These are phyloP conservation scores for Amphiduros pacificus DNA, from an alignment of 2,888 invertebrate genomes.

Conservation along the genomic window DNA sequence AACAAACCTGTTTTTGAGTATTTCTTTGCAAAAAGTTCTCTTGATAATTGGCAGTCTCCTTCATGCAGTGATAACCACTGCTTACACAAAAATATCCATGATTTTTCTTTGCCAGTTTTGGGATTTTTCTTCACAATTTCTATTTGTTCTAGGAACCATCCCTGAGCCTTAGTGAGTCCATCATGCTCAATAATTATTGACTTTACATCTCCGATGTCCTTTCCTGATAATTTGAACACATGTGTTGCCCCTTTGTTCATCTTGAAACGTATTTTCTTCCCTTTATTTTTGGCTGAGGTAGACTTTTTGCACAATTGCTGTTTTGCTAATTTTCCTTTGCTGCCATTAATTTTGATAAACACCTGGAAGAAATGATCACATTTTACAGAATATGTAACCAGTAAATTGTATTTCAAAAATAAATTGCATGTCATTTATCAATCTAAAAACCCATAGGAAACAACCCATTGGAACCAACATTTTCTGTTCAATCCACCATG, in stretches of 20 bases:
- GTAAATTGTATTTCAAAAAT: too few relatives aligned
- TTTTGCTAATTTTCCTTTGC: constrained; percentile 51
- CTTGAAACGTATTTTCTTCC: constrained; percentile 49
- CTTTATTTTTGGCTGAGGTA: constrained; percentile 31
- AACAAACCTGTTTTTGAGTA: constrained; percentile 52
- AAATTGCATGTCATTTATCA: too few relatives aligned
- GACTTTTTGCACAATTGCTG: constrained; percentile 45
- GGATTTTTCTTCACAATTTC: constrained; percentile 50
- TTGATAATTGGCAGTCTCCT: constrained; percentile 49
- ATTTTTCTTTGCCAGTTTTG: constrained; percentile 37
- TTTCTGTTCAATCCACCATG: too few relatives aligned
- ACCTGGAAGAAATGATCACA: constrained; percentile 39
- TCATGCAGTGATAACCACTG: constrained; percentile 59
- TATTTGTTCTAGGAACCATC: constrained; percentile 57
- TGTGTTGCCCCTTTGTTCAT: constrained; percentile 56
- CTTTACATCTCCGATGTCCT: constrained; percentile 55
- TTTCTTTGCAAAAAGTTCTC: constrained; percentile 51
- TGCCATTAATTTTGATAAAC: constrained; percentile 51
- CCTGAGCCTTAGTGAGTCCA: constrained; percentile 52
- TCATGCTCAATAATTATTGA: constrained; percentile 57
- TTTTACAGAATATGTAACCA: neutral
- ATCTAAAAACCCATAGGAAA: too few relatives aligned
- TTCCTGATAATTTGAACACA: constrained; percentile 53
- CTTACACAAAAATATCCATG: constrained; percentile 55
- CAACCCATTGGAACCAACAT: too few relatives aligned